Percentiles rank a stretch among this genome's conserved stretches.
Evolutionary conservation across 2,888 invertebrate species (phyloP).

Genomic region (Taenaris catops): DNA sequence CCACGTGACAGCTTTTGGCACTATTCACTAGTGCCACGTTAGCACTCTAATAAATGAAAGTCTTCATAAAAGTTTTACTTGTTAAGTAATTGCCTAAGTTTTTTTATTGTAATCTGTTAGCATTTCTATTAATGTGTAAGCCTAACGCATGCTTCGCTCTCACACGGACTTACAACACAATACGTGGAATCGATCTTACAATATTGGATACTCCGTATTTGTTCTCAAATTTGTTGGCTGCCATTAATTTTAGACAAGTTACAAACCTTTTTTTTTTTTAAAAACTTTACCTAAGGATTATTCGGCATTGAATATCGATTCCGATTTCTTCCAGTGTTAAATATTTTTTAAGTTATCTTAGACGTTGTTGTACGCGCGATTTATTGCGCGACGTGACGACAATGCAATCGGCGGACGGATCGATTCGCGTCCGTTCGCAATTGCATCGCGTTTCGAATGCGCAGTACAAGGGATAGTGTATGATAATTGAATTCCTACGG

Average conservation of each 20-base stretch:
- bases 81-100: constrained; percentile 74
- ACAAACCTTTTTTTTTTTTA: constrained; percentile 29
- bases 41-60: background rate
- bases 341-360: constrained; percentile 21
- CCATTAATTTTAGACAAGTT: constrained; percentile 26
- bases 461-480: constrained; percentile 35
- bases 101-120: constrained; percentile 69
- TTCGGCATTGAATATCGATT: constrained; percentile 29
- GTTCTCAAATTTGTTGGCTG: constrained; percentile 31
- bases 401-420: background rate
- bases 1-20: background rate
- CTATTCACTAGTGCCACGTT: constrained; percentile 6
- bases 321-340: constrained; percentile 47
- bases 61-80: constrained; percentile 48
- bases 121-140: constrained; percentile 66
- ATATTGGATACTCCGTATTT: constrained; percentile 20
- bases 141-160: constrained; percentile 56
- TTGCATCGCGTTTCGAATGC: constrained; percentile 24
- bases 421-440: constrained; percentile 5
- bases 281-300: constrained; percentile 22
- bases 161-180: constrained; percentile 22
- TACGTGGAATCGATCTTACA: constrained; percentile 19
- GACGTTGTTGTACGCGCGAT: constrained; percentile 15
- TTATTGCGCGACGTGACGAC: background rate
- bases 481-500: constrained; percentile 30